These are phyloP conservation scores for Prolemur simus DNA, from an alignment of 2,113 vertebrate species.

Conservation along the genomic window DNA sequence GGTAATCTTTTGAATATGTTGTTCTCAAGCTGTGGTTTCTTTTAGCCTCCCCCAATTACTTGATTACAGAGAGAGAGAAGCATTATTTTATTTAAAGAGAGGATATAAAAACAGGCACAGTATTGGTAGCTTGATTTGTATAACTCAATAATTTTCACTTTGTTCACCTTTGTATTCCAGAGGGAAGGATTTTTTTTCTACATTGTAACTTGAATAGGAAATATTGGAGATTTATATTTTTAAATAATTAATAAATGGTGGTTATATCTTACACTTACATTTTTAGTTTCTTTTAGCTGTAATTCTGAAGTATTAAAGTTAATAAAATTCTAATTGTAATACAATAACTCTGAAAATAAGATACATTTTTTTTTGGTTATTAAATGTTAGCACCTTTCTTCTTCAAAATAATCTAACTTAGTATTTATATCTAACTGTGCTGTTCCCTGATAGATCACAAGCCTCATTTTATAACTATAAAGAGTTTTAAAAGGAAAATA, in stretches of 20 bases:
- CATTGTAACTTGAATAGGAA: not conserved
- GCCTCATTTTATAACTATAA: constrained; percentile 30
- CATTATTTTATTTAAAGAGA: not conserved
- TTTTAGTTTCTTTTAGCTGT: constrained; percentile 32
- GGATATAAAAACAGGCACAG: not conserved
- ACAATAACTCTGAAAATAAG: not conserved
- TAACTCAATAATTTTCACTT: not conserved
- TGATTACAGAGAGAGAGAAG: not conserved
- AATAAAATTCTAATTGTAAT: not conserved
- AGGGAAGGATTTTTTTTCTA: not conserved
- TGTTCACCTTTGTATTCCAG: not conserved
- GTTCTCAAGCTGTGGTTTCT: not conserved
- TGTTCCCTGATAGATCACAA: constrained; percentile 20
- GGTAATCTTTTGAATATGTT: not conserved
- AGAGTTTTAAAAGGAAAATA: constrained; percentile 29
- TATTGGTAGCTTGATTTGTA: not conserved
- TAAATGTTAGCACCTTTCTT: not conserved
- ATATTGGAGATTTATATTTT: constrained; percentile 40
- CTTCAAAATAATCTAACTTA: not conserved
- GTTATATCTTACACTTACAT: not conserved
- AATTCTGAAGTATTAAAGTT: not conserved
- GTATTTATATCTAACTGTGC: not conserved
- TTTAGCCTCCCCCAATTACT: not conserved
- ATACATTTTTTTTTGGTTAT: not conserved
- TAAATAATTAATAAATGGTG: not conserved